These are phyloP conservation scores for Tetraodon nigroviridis DNA, from an alignment of 2,113 vertebrate species.

Conservation along the genomic window DNA sequence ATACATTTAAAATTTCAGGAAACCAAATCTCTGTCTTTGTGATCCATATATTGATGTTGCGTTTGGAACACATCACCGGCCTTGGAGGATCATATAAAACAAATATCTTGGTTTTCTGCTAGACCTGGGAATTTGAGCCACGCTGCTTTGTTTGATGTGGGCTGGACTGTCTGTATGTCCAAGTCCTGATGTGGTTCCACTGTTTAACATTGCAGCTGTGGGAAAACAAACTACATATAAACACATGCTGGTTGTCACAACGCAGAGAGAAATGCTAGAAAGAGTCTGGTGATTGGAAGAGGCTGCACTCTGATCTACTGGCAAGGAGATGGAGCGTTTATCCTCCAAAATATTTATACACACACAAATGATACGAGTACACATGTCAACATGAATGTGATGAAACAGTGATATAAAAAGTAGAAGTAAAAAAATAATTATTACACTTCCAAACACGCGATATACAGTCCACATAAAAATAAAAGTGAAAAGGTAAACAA, in stretches of 20 bases:
- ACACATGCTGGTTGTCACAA: slow-evolving; percentile 23
- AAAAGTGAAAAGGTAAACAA: too few relatives aligned
- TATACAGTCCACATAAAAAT: too few relatives aligned
- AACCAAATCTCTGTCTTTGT: too few relatives aligned
- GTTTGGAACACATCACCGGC: not conserved
- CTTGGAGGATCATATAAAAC: slow-evolving; percentile 8
- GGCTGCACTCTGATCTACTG: too few relatives aligned
- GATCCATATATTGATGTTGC: not conserved
- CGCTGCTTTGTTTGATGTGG: slow-evolving; percentile 13
- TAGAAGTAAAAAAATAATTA: too few relatives aligned
- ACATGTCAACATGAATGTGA: too few relatives aligned
- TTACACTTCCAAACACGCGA: too few relatives aligned
- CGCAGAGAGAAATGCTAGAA: slow-evolving; percentile 14
- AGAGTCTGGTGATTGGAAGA: not conserved
- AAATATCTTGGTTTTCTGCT: slow-evolving; percentile 3
- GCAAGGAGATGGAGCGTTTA: too few relatives aligned
- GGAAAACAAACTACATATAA: slow-evolving; percentile 25
- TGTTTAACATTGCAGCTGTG: slow-evolving; percentile 13
- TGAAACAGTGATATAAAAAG: too few relatives aligned
- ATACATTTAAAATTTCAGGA: too few relatives aligned
- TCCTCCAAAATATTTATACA: not conserved
- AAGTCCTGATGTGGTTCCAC: slow-evolving; percentile 13
- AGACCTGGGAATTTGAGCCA: slow-evolving; percentile 1
- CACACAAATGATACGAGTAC: slow-evolving; percentile 3
- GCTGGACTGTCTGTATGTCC: slow-evolving; percentile 6